Conservation (phyloP, 2,113 vertebrate genomes). For the Apodemus sylvaticus region DNA sequence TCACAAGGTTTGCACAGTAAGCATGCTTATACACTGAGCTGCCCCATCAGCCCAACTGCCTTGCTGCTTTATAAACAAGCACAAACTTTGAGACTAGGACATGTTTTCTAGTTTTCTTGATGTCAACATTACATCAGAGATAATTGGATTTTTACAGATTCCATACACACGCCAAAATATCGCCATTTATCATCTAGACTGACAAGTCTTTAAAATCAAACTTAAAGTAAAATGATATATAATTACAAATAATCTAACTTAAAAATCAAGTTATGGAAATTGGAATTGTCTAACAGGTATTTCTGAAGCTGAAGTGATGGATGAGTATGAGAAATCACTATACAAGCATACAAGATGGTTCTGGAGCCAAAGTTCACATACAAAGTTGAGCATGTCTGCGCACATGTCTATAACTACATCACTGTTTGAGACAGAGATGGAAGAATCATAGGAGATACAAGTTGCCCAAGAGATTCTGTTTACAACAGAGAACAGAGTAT, state of each 20-base stretch:
- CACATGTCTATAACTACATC: neutral
- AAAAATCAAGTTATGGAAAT: constrained; percentile 61
- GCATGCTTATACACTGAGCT: neutral
- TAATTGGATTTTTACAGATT: neutral
- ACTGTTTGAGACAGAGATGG: neutral
- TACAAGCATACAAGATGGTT: neutral
- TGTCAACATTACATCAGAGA: constrained; percentile 71
- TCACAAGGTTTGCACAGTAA: neutral
- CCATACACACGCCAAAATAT: neutral
- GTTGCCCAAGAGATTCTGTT: neutral
- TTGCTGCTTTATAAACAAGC: constrained; percentile 61
- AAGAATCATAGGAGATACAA: neutral
- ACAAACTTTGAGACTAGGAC: constrained; percentile 61
- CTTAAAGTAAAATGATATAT: constrained; percentile 57
- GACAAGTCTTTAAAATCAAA: neutral
- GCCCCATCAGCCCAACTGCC: neutral
- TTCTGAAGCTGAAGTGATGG: neutral
- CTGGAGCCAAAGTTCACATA: neutral
- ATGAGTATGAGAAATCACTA: neutral
- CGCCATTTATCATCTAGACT: neutral
- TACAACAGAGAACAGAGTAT: neutral
- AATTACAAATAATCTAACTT: constrained; percentile 37
- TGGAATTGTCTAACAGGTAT: constrained; percentile 31
- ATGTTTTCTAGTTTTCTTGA: constrained; percentile 65
- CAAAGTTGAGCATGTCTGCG: no score